These are phyloP conservation scores for Thinocorus orbignyianus DNA, from an alignment of 2,113 vertebrate species.

Conservation along the genomic window DNA sequence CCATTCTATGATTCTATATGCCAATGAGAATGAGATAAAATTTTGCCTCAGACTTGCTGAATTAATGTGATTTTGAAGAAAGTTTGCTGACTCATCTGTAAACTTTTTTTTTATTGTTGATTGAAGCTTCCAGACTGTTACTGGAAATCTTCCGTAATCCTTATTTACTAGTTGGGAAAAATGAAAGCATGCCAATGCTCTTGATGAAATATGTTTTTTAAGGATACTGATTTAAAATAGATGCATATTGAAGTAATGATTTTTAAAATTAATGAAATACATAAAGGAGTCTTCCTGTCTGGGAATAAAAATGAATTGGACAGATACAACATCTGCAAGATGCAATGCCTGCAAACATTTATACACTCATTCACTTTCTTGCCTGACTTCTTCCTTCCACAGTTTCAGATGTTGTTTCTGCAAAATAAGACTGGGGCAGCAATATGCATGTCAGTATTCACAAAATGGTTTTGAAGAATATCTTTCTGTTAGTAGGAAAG, in stretches of 20 bases:
- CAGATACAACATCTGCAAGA: not conserved
- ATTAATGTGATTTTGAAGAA: not conserved
- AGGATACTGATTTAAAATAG: not conserved
- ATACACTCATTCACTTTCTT: not conserved
- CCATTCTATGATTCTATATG: no score
- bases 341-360: not conserved
- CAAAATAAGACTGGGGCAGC: not conserved
- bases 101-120: not conserved
- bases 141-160: not conserved
- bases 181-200: accelerated
- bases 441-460: not conserved
- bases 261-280: not conserved
- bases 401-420: not conserved
- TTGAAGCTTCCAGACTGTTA: not conserved
- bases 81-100: not conserved
- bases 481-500: not conserved
- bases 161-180: not conserved
- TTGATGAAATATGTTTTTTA: not conserved
- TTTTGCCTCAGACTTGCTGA: not conserved
- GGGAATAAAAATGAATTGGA: not conserved
- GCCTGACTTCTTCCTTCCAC: not conserved
- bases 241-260: not conserved
- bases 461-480: not conserved
- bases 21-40: not conserved
- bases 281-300: not conserved